phyloP scores from a whole-genome alignment of 2,797 vertebrate species.

The Centropyge bicolor region DNA sequence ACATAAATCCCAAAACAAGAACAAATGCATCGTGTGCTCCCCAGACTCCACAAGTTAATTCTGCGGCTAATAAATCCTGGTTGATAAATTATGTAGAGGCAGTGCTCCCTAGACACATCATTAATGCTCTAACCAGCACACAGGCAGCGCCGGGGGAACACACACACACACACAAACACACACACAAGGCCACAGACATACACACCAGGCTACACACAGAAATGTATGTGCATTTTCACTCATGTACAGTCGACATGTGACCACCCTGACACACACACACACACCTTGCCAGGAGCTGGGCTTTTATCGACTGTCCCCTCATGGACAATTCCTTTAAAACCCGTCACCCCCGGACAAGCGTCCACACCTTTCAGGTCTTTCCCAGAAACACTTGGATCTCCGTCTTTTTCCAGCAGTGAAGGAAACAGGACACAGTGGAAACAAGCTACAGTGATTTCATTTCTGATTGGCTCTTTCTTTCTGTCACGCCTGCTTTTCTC shows the following conservation, averaged over 20 bases:
- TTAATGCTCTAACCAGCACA: slow-evolving; percentile 78
- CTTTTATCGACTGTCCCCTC: slow-evolving; percentile 37
- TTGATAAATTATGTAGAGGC: slow-evolving; percentile 81
- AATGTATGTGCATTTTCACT: not conserved
- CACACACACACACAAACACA: not conserved
- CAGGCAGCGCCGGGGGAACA: slow-evolving; percentile 47
- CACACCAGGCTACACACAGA: not conserved
- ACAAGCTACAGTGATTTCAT: not conserved
- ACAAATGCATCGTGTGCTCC: slow-evolving; percentile 56
- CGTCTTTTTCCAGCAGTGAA: not conserved
- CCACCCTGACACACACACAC: slow-evolving; percentile 14
- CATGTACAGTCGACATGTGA: not conserved
- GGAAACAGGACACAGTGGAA: not conserved
- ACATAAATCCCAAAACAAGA: slow-evolving; percentile 68
- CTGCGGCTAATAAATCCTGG: slow-evolving; percentile 77
- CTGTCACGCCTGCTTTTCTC: not conserved
- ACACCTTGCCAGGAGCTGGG: slow-evolving; percentile 14
- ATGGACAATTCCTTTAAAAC: not conserved
- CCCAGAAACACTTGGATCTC: not conserved
- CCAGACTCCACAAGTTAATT: slow-evolving; percentile 62
- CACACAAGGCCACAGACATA: not conserved
- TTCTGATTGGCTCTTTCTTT: not conserved
- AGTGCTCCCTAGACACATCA: slow-evolving; percentile 71
- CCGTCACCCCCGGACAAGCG: not conserved
- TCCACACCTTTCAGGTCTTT: not conserved